These are phyloP conservation scores for Cephalotes varians DNA, from an alignment of 2,888 invertebrate genomes.

Conservation along the genomic window DNA sequence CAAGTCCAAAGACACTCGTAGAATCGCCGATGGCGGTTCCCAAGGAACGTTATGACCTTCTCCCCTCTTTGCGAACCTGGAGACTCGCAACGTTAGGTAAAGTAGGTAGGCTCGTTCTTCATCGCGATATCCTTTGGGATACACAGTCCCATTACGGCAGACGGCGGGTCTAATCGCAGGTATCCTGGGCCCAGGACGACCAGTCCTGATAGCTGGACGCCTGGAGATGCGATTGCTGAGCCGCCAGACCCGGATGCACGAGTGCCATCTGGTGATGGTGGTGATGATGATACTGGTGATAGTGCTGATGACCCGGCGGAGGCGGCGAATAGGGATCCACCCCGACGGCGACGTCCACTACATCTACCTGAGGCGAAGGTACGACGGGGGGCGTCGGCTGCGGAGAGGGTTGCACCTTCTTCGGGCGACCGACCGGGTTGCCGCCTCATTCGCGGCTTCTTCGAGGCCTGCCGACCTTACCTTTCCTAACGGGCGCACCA, in stretches of 20 bases:
- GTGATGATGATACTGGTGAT: conserved; percentile 81
- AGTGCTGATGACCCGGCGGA: conserved; percentile 85
- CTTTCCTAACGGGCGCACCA: conserved; percentile 91
- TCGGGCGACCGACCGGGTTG: conserved; percentile 86
- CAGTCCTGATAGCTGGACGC: conserved; percentile 79
- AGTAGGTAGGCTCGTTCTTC: conserved; percentile 3
- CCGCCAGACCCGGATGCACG: conserved; percentile 76
- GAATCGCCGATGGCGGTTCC: neutral
- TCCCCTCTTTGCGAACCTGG: neutral
- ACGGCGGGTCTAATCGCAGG: conserved; percentile 79
- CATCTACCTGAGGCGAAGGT: conserved; percentile 74
- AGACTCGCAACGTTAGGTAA: conserved; percentile 6
- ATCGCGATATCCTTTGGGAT: neutral
- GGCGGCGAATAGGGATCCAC: conserved; percentile 85
- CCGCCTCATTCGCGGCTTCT: conserved; percentile 95
- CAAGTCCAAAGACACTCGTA: conserved; percentile 40
- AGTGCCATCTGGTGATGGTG: conserved; percentile 79
- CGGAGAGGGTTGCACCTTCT: conserved; percentile 83
- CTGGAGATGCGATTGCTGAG: conserved; percentile 74
- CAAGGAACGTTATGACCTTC: neutral
- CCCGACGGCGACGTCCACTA: conserved; percentile 75
- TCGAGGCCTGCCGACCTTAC: conserved; percentile 95
- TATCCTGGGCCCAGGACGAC: conserved; percentile 81
- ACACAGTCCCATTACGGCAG: neutral
- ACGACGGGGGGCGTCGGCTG: conserved; percentile 78